Evolutionary conservation across 2,888 invertebrate species (phyloP), one percentile per base, ranked within the genome.

Genomic region (Eumerus sabulonum): DNA sequence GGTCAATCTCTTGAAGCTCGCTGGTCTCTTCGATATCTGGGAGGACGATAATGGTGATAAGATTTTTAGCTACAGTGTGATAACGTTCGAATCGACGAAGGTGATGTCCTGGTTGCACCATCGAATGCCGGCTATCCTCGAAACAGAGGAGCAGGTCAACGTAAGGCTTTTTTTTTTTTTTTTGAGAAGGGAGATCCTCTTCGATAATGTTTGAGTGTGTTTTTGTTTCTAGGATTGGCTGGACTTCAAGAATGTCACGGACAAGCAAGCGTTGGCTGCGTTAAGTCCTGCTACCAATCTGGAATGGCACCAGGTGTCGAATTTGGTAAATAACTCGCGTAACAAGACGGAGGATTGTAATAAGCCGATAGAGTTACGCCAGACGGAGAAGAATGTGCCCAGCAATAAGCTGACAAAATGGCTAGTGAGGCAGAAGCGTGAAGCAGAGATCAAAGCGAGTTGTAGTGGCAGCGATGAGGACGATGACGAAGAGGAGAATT

Each of bases 51-150:
- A 90, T 84, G 91, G 90, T 19, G 90, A 90, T 67, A 90, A 91
- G 48, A 91, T 94, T 48, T 94, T 93, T 84, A 93, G 93, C 79
- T 96, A 94, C 86, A 92, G 94, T 48, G 90, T 96, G 1, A 93
- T 96, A 51, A 96, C 96, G 13, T 94, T 93, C 90, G 93, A 93
- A 47, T 92, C 95, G 0, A 93, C 93, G 81, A 87, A 90, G 40
- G 90, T 92, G 13, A 86, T 95, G 81, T 90, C 91, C 36, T 94
- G 94, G 93, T 89, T 96, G 57, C 96, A 96, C 89, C 92, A 95
- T 84, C 91, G 96, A 85, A 93, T 94, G 92, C 96, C 96, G 67
- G 94, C 95, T n/a, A 91, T 96, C 83, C 90, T 96, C 48, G 92
- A 92, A 66, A 92, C 90, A 36, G 92, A 93, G 42, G 90, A 93